Conservation (phyloP, 2,113 vertebrate species). For the Brachyhypopomus gauderio region DNA sequence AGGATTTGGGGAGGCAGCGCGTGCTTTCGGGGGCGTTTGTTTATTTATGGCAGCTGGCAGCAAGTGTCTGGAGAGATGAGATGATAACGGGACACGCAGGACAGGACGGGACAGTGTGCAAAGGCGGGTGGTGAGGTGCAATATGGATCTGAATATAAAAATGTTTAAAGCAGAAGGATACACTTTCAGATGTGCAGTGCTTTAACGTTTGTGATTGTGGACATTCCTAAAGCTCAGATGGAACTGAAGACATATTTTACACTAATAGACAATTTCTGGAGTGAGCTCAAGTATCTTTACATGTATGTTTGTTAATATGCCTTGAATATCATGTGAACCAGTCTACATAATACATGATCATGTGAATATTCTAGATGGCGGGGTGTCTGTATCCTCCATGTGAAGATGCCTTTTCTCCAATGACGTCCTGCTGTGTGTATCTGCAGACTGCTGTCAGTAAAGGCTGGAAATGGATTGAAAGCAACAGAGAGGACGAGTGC, state of each 20-base stretch:
- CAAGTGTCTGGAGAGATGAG: conserved; percentile 31
- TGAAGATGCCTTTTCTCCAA: background rate
- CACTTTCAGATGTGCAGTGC: no score
- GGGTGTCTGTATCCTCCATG: background rate
- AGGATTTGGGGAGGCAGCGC: background rate
- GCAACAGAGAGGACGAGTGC: background rate
- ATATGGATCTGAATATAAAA: no score
- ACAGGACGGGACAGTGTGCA: background rate
- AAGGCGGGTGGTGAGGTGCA: no score
- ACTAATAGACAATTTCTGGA: no score
- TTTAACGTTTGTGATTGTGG: no score
- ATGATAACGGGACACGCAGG: conserved; percentile 26
- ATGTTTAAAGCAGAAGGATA: no score
- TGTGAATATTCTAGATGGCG: background rate
- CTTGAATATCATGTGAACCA: background rate
- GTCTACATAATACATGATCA: background rate
- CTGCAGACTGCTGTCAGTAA: background rate
- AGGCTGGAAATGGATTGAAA: background rate
- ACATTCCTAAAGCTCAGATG: no score
- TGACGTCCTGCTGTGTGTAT: background rate
- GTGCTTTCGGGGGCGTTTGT: background rate
- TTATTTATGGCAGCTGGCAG: conserved; percentile 41
- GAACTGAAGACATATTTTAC: no score
- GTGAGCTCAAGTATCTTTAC: no score
- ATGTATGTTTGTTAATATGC: no score